Conservation (phyloP, 1,140 invertebrate genomes). For the Amyelois transitella region DNA sequence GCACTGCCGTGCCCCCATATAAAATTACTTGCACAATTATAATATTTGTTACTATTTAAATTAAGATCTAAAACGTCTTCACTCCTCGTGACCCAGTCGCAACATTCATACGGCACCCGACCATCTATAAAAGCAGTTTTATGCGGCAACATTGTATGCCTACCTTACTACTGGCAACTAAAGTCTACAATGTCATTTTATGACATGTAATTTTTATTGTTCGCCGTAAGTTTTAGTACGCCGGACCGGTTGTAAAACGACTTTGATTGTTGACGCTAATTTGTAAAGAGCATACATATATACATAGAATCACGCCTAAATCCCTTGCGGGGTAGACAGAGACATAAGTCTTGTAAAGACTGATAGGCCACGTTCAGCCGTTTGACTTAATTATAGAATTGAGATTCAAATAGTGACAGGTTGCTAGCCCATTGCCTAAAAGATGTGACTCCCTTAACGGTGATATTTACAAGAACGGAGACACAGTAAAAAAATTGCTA, state of each 20-base stretch:
- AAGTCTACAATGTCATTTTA: background rate
- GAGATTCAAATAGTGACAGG: too few species aligned
- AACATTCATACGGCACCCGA: background rate
- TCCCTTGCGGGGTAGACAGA: too few species aligned
- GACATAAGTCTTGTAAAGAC: too few species aligned
- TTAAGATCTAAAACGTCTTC: background rate
- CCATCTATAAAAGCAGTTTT: background rate
- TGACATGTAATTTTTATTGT: background rate
- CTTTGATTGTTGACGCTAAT: background rate
- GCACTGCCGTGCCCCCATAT: too few species aligned
- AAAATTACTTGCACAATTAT: too few species aligned
- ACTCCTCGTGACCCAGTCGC: background rate
- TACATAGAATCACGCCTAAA: too few species aligned
- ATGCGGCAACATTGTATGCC: background rate
- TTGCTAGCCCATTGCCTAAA: too few species aligned
- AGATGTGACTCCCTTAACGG: background rate
- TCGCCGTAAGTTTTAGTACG: background rate
- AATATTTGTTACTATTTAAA: too few species aligned
- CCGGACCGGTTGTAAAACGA: background rate
- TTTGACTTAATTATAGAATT: too few species aligned
- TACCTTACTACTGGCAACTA: background rate
- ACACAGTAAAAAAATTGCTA: slow-evolving; percentile 8
- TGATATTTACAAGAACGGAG: background rate
- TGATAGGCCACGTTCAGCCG: too few species aligned
- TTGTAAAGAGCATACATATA: too few species aligned